A percentile compares a stretch with the other conserved stretches of the same genome.
These are phyloP conservation scores for Myiotriccus ornatus DNA, from an alignment of 2,797 vertebrate genomes.

Conservation along the genomic window DNA sequence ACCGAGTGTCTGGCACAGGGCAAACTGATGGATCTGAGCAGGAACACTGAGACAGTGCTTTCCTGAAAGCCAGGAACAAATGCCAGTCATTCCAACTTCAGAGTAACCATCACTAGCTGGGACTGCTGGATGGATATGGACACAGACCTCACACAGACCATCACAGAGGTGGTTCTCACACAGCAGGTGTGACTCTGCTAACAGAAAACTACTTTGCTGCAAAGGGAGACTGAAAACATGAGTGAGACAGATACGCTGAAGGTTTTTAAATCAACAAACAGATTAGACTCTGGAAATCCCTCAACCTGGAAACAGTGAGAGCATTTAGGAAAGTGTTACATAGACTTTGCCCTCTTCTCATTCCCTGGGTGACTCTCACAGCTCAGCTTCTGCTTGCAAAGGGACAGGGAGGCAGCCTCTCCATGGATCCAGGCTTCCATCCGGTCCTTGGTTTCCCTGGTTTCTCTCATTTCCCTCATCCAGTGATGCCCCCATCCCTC, in stretches of 20 bases:
- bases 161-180: background rate
- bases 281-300: background rate
- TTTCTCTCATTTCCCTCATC: background rate
- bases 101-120: background rate
- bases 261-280: background rate
- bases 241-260: background rate
- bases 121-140: accelerated
- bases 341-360: background rate
- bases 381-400: background rate
- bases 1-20: background rate
- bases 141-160: background rate
- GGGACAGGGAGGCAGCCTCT: background rate
- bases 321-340: background rate
- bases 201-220: background rate
- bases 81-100: background rate
- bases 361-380: background rate
- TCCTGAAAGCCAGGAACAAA: background rate
- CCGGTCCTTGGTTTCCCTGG: background rate
- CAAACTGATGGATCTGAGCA: background rate
- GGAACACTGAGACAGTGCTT: background rate
- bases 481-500: background rate
- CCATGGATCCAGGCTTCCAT: background rate
- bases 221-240: accelerated
- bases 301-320: background rate
- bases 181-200: accelerated